Base-by-base conservation (phyloP, 1,140 invertebrate genomes). In the Leptinotarsa lineolata region DNA sequence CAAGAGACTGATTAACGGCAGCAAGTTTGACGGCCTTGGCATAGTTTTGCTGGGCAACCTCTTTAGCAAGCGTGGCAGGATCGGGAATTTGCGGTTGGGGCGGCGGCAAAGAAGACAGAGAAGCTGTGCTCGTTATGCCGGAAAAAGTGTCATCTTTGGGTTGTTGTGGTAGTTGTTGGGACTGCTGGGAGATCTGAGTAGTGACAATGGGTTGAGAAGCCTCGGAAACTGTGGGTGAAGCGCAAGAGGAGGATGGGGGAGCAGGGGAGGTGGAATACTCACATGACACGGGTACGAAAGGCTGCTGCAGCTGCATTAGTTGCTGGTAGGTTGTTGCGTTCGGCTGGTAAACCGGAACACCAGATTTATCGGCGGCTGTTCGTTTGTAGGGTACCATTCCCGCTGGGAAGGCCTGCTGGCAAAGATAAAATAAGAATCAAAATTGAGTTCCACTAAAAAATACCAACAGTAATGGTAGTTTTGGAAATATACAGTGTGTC, bases 331-430 rank as follows among this genome's bases (percentile, higher is more conserved):
- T 94, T 79, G 93, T 93, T 81, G 92, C 92, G 83, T 89, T 90
- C 80, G 95, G 95, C 87, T 97, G 95, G 88, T 97, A 98, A 80
- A 98, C 94, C 79, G 96, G 95, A 85, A 97, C 90, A 79, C 95
- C 96, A 83, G 94, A 95, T 87, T 98, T 98, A 86, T 97, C 95
- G 68, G 94, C 95, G 80, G 95, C 93, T 83, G 95, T 92, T 87
- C 96, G 92, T 87, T 96, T 96, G 87, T 96, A 97, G 83, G 95
- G 94, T 84, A 95, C 91, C 92, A 97, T 95, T 82, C 94, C 95
- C 83, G 94, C 95, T 83, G 94, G 94, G 88, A 97, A 96, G 84
- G 92, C 92, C 95, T 96, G 89, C 12, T 61, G 59, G 30, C 39
- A 70, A 22, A 46, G 12, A 18, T 39, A 39, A 39, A 8, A 64